Evolutionary conservation across 1,140 invertebrate genomes (phyloP), one percentile per base, ranked within the genome.

Genomic region (Drosophila auraria): DNA sequence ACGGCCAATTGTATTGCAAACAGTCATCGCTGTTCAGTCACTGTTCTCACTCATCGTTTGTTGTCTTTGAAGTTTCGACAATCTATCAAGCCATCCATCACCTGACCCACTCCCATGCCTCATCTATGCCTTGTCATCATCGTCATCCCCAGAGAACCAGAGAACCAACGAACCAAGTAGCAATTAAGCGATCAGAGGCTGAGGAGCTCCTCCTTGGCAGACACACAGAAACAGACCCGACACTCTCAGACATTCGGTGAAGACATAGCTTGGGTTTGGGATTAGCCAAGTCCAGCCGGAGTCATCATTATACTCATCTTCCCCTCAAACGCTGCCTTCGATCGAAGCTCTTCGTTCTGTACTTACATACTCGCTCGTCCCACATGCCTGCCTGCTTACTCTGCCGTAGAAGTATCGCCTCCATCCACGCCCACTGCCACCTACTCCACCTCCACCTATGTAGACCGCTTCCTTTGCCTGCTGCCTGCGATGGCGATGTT

Each of bases 41-140:
- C 69, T 84, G 81, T 79, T 84, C 82, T 84, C 86, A 89, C 84
- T 89, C 84, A 89, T 89, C 78, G 69, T 84, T 89, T 89, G 84
- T 89, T 89, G 84, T 89, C 84, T 89, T 89, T 89, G 84, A 89
- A 89, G 84, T 89, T 89, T 89, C 73, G 84, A 84, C 84, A 87
- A 89, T 87, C 78, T 69, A 82, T 65, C 68, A 64, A 80, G 65
- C 65, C 78, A 81, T 5, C 53, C 36, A 27, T n/a, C 27, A 36
- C 30, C 8, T 30, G 27, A 5, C 7, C 33, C 27, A 33, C 9
- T 36, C 33, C 33, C 33, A 36, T 12, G 30, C 33, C 33, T 12
- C 33, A 36, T 36, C 0, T 1, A 5, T 30, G 5, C 5, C 7
- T 7, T 36, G 9, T 36, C 60, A 66, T 68, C 20, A 63, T 40